These are phyloP conservation scores for Phyllostomus hastatus DNA, from an alignment of 2,113 vertebrate genomes.

Conservation along the genomic window DNA sequence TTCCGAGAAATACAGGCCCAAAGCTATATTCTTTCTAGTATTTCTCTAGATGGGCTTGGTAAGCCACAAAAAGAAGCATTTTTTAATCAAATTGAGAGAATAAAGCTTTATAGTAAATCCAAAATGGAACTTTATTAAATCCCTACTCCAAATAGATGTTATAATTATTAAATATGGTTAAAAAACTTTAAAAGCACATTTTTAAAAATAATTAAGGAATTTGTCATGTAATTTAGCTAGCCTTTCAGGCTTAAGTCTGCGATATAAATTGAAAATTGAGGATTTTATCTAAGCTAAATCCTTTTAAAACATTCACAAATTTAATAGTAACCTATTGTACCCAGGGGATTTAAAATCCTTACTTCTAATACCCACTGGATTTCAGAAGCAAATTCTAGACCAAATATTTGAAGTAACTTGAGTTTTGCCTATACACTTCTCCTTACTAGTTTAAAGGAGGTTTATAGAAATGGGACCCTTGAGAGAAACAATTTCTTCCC, in stretches of 20 bases:
- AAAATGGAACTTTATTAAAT: conserved; percentile 64
- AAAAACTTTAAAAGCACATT: neutral
- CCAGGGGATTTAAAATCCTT: conserved; percentile 77
- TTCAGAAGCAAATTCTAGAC: conserved; percentile 79
- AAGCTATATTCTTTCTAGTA: neutral
- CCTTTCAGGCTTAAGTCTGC: conserved; percentile 53
- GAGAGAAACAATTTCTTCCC: conserved; percentile 78
- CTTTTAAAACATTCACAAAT: conserved; percentile 77
- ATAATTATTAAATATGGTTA: conserved; percentile 68
- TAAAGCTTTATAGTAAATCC: conserved; percentile 58
- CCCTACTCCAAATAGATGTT: conserved; percentile 63
- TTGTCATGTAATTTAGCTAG: conserved; percentile 61
- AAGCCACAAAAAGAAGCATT: neutral
- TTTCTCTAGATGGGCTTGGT: neutral
- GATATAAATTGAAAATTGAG: conserved; percentile 76
- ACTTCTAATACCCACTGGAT: conserved; percentile 78
- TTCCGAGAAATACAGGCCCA: neutral
- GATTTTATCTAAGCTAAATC: conserved; percentile 74
- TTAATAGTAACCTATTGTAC: conserved; percentile 74
- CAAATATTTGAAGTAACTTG: conserved; percentile 85
- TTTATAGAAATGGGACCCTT: conserved; percentile 79
- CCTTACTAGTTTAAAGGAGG: conserved; percentile 67
- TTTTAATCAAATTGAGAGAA: conserved; percentile 65
- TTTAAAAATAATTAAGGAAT: conserved; percentile 52
- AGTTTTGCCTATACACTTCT: conserved; percentile 81